These are phyloP conservation scores for Hetaerina americana DNA, from an alignment of 1,140 invertebrate species.

Conservation along the genomic window DNA sequence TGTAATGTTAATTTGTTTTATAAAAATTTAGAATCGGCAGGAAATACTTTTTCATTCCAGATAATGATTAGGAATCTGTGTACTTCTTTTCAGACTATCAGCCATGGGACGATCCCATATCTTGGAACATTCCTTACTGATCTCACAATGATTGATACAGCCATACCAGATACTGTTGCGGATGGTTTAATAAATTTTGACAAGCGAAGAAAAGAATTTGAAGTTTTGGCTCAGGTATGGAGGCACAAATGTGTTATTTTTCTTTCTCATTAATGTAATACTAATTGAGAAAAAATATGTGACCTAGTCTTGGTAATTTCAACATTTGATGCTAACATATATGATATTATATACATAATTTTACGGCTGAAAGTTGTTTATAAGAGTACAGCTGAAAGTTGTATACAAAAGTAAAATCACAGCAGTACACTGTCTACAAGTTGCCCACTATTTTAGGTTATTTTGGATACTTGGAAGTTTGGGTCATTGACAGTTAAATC, in stretches of 20 bases:
- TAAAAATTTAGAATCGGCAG: background rate
- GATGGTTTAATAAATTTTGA: slow-evolving; percentile 95
- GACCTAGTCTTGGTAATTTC: no score
- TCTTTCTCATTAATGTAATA: no score
- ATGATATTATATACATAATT: no score
- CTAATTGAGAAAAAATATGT: no score
- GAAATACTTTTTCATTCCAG: background rate
- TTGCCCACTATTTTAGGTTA: no score
- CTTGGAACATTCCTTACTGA: slow-evolving; percentile 96
- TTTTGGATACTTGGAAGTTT: no score
- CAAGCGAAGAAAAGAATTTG: slow-evolving; percentile 95
- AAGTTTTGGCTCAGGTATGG: slow-evolving; percentile 76
- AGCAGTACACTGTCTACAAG: no score
- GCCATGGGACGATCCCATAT: slow-evolving; percentile 94
- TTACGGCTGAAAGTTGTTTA: no score
- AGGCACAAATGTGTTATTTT: background rate
- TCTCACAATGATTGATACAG: slow-evolving; percentile 97
- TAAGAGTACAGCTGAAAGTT: no score
- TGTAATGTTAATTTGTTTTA: background rate
- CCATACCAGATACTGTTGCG: slow-evolving; percentile 74
- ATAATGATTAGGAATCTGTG: slow-evolving; percentile 4
- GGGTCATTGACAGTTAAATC: no score
- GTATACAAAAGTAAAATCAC: no score
- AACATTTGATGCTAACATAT: no score
- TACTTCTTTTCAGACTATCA: slow-evolving; percentile 43